phyloP scores from a whole-genome alignment of 2,113 vertebrate genomes.

The Sprattus sprattus region DNA sequence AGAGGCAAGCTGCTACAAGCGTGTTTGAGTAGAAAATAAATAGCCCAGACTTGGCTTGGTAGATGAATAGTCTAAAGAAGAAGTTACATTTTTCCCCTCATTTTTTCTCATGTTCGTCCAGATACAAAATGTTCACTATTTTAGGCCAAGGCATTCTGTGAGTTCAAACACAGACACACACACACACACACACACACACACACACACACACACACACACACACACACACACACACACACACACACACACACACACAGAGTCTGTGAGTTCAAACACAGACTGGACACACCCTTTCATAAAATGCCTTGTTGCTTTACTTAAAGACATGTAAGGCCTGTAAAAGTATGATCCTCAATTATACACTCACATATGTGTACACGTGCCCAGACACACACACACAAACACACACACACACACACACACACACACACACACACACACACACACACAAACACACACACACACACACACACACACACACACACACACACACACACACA shows the following conservation, averaged over 20 bases:
- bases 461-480: not conserved
- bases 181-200: too few species aligned
- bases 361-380: not conserved
- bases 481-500: not conserved
- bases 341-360: not conserved
- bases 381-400: not conserved
- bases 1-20: not conserved
- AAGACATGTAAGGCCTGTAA: not conserved
- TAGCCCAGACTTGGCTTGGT: not conserved
- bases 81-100: not conserved
- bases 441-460: not conserved
- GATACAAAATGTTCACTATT: constrained; percentile 19
- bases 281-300: not conserved
- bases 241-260: not conserved
- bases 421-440: not conserved
- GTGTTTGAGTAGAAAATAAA: not conserved
- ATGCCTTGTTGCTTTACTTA: constrained; percentile 11
- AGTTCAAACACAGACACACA: not conserved
- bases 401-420: constrained; percentile 4
- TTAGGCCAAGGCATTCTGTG: not conserved
- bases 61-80: not conserved
- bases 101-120: not conserved
- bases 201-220: too few species aligned
- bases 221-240: too few species aligned
- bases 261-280: not conserved